Evolutionary conservation across 2,888 invertebrate genomes (phyloP), one percentile per base, ranked within the genome.

Genomic region (Drosophila robusta): DNA sequence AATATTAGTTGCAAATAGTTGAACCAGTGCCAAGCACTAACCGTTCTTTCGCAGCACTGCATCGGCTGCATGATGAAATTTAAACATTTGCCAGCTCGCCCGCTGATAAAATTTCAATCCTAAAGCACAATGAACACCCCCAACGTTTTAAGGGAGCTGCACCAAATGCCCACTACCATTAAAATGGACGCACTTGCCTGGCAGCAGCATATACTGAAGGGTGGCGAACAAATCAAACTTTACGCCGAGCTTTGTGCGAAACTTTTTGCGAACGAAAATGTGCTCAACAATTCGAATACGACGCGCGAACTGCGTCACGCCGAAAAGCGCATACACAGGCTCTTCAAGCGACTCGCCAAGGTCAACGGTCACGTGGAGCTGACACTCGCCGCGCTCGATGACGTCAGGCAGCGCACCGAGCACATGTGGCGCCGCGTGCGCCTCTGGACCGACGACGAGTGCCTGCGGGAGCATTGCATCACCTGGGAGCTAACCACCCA

Each of bases 361-460:
- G 0, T 14, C 22, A 4, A 8, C 24, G 3, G 5, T 0, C 5
- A 1, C 0, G 45, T 80, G 26, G 2, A 9, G 0, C 7, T 45
- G 0, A 9, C 18, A 1, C 24, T 86, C 4, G 9, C 26, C 0
- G 3, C 4, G 0, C 44, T 80, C 14, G n/a, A n/a, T 0, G 12
- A 7, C 0, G 55, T 61, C 24, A 34, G 41, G 14, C 41, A 38
- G 38, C 42, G 56, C 22, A 70, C 66, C 0, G 47, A 56, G 5
- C 14, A 16, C 8, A 70, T 80, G 74, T 34, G 50, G n/a, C 18
- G 2, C 9, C 80, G 74, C 9, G 38, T 69, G 8, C 24, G 42
- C 0, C 36, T 77, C 8, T 87, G 64, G 63, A 34, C 38, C 12
- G 56, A 74, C 0, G 87, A 81, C 26, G 49, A 52, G 0, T 0